Conservation (phyloP, 1,140 invertebrate genomes). For the Laupala kohalensis region DNA sequence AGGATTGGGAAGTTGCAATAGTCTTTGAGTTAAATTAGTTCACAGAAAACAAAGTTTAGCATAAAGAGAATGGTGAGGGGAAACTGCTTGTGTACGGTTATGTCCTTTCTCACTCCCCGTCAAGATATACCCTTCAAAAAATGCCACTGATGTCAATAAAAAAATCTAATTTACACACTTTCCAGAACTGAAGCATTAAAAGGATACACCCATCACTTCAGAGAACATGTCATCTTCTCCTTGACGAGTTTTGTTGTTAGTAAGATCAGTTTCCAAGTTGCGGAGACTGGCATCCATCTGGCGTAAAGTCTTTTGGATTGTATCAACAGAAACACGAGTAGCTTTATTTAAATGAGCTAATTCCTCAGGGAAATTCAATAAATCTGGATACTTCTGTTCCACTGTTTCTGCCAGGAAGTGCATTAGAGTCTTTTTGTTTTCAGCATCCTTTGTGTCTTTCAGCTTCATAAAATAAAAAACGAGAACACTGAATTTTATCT, state of each 20-base stretch:
- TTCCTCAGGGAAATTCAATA: constrained; percentile 73
- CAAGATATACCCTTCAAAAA: too few species aligned
- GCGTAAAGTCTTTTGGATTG: constrained; percentile 67
- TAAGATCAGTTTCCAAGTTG: constrained; percentile 76
- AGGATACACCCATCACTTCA: constrained; percentile 66
- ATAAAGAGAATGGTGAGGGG: too few species aligned
- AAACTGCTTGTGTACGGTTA: too few species aligned
- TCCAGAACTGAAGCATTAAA: too few species aligned
- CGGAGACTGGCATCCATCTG: constrained; percentile 77
- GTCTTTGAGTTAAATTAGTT: too few species aligned
- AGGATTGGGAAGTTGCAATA: too few species aligned
- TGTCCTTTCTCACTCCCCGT: too few species aligned
- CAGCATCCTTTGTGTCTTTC: constrained; percentile 83
- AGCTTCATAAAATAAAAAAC: constrained; percentile 42
- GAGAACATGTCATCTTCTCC: constrained; percentile 67
- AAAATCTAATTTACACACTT: too few species aligned
- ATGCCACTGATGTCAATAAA: too few species aligned
- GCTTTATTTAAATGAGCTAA: constrained; percentile 64
- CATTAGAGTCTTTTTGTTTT: constrained; percentile 84
- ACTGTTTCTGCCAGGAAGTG: constrained; percentile 85
- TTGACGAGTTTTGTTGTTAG: constrained; percentile 63
- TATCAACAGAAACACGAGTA: constrained; percentile 72
- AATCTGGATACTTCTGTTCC: constrained; percentile 77
- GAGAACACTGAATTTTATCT: background rate
- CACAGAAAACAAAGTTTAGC: too few species aligned